phyloP scores from a whole-genome alignment of 2,113 vertebrate species.

The Strigops habroptila region DNA sequence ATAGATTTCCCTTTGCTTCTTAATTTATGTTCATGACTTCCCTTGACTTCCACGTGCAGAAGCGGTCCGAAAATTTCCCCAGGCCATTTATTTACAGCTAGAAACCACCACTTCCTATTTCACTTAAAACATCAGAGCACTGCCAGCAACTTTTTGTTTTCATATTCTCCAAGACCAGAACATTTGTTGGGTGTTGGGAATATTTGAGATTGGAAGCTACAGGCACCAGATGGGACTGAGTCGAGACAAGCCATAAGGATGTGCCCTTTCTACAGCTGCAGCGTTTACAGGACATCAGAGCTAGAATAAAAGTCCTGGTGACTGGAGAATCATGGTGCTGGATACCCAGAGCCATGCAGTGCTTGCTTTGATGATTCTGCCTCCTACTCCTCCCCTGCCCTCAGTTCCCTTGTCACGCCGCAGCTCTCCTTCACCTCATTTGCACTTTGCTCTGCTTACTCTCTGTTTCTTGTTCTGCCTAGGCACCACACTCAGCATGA shows the following conservation, averaged over 20 bases:
- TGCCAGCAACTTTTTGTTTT: not conserved
- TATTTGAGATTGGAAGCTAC: not conserved
- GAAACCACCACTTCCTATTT: not conserved
- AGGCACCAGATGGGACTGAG: not conserved
- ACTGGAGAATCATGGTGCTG: accelerated
- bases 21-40: not conserved
- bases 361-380: not conserved
- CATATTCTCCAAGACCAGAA: not conserved
- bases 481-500: not conserved
- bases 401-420: not conserved
- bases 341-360: not conserved
- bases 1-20: not conserved
- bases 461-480: constrained; percentile 10
- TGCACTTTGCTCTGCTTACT: not conserved
- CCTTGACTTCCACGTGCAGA: not conserved
- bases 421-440: not conserved
- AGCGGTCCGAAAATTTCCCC: not conserved
- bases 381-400: not conserved
- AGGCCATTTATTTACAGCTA: not conserved
- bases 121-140: not conserved
- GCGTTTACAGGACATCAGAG: not conserved
- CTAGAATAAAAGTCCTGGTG: not conserved
- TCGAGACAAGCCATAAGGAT: accelerated
- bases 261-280: not conserved
- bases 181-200: not conserved